A percentile compares a stretch with the other conserved stretches of the same genome.
These are phyloP conservation scores for Aporophyla lueneburgensis DNA, from an alignment of 2,888 invertebrate genomes.

Conservation along the genomic window DNA sequence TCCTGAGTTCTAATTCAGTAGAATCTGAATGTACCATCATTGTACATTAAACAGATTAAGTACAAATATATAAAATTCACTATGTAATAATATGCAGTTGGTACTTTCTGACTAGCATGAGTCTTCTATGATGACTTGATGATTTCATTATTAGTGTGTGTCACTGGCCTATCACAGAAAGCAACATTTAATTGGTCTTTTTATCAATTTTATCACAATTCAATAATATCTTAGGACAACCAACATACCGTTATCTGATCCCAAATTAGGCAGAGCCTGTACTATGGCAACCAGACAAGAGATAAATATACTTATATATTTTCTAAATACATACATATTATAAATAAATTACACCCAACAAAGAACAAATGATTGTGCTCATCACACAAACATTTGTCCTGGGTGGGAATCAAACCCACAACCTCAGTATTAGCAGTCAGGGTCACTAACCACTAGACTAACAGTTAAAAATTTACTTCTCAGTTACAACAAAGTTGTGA, in stretches of 20 bases:
- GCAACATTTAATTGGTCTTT: slow-evolving; percentile 8
- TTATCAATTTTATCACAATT: slow-evolving; percentile 17
- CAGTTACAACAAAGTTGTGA: slow-evolving; percentile 84
- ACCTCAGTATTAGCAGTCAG: too few species aligned
- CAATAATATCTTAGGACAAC: too few species aligned
- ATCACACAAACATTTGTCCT: too few species aligned
- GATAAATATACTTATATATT: too few species aligned
- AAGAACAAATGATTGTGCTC: too few species aligned
- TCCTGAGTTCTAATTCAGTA: not conserved
- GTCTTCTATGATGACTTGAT: slow-evolving; percentile 19
- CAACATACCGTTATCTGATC: too few species aligned
- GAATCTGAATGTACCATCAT: not conserved
- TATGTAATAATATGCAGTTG: slow-evolving; percentile 3
- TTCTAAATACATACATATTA: too few species aligned
- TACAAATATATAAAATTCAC: not conserved
- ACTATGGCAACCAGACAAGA: too few species aligned
- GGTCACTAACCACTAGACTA: too few species aligned
- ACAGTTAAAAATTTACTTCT: slow-evolving; percentile 49
- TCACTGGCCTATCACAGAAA: slow-evolving; percentile 35
- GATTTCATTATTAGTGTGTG: slow-evolving; percentile 4
- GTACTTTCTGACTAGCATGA: slow-evolving; percentile 40
- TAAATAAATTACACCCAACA: too few species aligned
- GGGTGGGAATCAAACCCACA: too few species aligned
- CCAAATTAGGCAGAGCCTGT: too few species aligned
- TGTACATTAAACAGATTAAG: not conserved